A percentile compares a stretch with the other conserved stretches of the same genome.
Conservation (phyloP, 30 jellyfish, hydroid and myxozoan species). For the Morbakka virulenta region DNA sequence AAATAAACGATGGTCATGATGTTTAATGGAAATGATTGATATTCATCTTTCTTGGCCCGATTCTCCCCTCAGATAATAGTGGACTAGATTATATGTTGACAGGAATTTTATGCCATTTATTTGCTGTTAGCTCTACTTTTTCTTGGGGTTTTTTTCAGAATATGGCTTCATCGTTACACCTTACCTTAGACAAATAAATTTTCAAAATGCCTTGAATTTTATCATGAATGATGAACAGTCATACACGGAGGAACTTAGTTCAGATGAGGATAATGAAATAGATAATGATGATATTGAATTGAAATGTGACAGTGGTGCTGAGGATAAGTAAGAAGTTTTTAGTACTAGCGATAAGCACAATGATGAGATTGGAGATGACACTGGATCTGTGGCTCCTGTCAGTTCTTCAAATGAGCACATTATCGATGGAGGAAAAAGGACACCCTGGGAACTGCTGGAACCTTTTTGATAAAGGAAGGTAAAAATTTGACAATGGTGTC, state of each 20-base stretch:
- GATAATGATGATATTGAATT: not conserved
- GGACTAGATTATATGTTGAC: too few relatives aligned
- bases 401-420: slow-evolving; percentile 5
- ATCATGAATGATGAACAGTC: slow-evolving; percentile 16
- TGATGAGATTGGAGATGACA: not conserved
- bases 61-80: too few relatives aligned
- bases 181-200: not conserved
- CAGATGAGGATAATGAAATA: slow-evolving; percentile 16
- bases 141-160: not conserved
- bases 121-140: not conserved
- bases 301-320: not conserved
- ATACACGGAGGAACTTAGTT: slow-evolving; percentile 5
- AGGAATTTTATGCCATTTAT: not conserved
- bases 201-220: slow-evolving; percentile 1
- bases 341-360: not conserved
- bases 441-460: not conserved
- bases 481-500: not conserved
- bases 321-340: not conserved
- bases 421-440: slow-evolving; percentile 37
- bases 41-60: too few relatives aligned
- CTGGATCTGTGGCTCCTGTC: slow-evolving; percentile 2
- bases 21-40: too few relatives aligned
- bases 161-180: not conserved
- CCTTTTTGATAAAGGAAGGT: not conserved
- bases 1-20: too few relatives aligned